Evolutionary conservation across 2,797 vertebrate species (phyloP), one percentile per base, ranked within the genome.

Genomic region (Lateolabrax maculatus): DNA sequence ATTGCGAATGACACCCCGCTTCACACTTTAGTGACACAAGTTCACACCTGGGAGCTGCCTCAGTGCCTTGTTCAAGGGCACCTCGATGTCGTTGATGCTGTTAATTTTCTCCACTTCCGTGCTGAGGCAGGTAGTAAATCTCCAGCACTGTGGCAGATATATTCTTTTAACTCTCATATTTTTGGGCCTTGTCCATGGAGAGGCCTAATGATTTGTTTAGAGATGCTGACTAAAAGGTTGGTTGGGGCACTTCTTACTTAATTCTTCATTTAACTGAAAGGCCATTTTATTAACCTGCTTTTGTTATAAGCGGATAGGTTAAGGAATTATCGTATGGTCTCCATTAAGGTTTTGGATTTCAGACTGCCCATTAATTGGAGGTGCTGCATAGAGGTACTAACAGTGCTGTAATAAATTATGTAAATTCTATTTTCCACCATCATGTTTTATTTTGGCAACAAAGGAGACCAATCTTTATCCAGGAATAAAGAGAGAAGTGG

Each of bases 11-110:
- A 76, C 86, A 66, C 78, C 39, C 77, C 21, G 57, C 69, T 84
- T 90, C 91, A 86, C 89, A 85, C 85, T 76, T 75, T 68, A 61
- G 84, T 75, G 79, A 77, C 84, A 90, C 57, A 1, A 62, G 3
- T 71, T 90, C 81, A 87, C 91, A 92, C 86, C 88, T 91, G 81
- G 79, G 80, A 85, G 79, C 84, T 44, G 72, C 83, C 72, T 87
- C 53, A 0, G 69, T 63, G 57, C 60, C 58, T 43, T 49, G 66
- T 89, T 91, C 89, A 92, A 90, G 87, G 86, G 80, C 90, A 87
- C 87, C 84, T 85, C 56, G 3, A 61, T 52, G 73, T 13, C 46
- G 60, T 76, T 89, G 82, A 48, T 80, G 85, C 41, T 79, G 81
- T 79, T 88, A 78, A 73, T 86, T 86, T 53, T 67, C 85, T 77